These are phyloP conservation scores for Diachrysia chrysitis DNA, from an alignment of 2,888 invertebrate species.

Conservation along the genomic window DNA sequence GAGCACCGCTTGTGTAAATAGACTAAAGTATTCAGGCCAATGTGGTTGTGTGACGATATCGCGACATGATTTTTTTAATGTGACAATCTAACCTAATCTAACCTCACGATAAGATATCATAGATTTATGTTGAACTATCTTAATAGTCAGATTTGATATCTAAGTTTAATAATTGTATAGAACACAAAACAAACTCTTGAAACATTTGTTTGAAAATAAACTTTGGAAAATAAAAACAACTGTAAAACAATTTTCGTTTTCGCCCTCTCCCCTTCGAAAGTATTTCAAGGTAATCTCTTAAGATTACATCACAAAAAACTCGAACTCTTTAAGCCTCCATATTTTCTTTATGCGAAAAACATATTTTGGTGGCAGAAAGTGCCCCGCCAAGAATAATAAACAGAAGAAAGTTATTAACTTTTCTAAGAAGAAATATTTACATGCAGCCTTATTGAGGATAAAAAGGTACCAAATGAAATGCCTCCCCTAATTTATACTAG, in stretches of 20 bases:
- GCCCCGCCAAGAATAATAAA: conserved; percentile 75
- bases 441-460: conserved; percentile 61
- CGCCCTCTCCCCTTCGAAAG: conserved; percentile 73
- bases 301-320: conserved; percentile 82
- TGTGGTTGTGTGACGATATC: conserved; percentile 34
- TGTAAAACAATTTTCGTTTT: conserved; percentile 73
- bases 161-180: conserved; percentile 10
- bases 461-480: conserved; percentile 57
- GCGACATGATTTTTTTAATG: conserved; percentile 29
- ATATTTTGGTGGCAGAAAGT: conserved; percentile 71
- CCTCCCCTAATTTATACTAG: conserved; percentile 60
- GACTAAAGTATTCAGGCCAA: conserved; percentile 49
- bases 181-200: conserved; percentile 15
- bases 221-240: conserved; percentile 69
- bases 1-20: conserved; percentile 18
- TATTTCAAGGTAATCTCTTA: conserved; percentile 83
- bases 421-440: conserved; percentile 68
- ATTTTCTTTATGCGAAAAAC: conserved; percentile 83
- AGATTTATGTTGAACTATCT: conserved; percentile 10
- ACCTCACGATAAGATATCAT: conserved; percentile 29
- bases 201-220: conserved; percentile 51
- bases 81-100: conserved; percentile 26
- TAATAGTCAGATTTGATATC: conserved; percentile 20
- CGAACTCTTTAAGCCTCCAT: conserved; percentile 81
- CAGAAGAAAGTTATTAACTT: conserved; percentile 76